Evolutionary conservation across 2,797 vertebrate genomes (phyloP), one percentile per base, ranked within the genome.

Genomic region (Gorsachius magnificus): DNA sequence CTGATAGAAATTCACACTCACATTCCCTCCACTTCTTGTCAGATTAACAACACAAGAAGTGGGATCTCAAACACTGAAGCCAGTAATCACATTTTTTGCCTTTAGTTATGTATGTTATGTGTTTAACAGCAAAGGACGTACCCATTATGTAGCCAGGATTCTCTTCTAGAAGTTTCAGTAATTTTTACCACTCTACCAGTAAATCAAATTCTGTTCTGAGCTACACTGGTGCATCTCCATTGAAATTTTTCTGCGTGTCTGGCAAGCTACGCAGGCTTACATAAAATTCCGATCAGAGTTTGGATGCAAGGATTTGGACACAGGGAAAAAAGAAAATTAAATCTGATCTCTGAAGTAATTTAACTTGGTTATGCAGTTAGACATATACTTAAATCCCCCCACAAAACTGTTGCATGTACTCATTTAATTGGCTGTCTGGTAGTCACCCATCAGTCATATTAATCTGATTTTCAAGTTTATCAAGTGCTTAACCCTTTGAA

Each of bases 341-440:
- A 45, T 75, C 80, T 70, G 16, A 25, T 80, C 29, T 51, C 72
- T 84, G 57, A 87, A 74, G 84, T 45, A 60, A 63, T 43, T 76
- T 28, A 20, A 68, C 36, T 84, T 75, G 28, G 43, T 88, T 76
- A 24, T 54, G 13, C 36, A 53, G 65, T 16, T 5, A 53, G 71
- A 89, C 16, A 79, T 50, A 82, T 35, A 51, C 41, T 64, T 74
- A 60, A 88, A 65, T 56, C 7, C 86, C 35, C 70, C 83, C 54
- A 79, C 63, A n/a, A 90, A 78, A 90, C 64, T 80, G 50, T 83
- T 70, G 66, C 60, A 81, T 81, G 29, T 76, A 61, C 51, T 85
- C 14, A n/a, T 78, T 92, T 95, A 93, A 95, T 86, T 96, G 64
- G 35, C 48, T 95, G 43, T 87, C 80, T 97, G 83, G 46, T 96